Evolutionary conservation across 92 coral and sea anemone species (phyloP), one percentile per base, ranked within the genome.

Genomic region (Epizoanthus illoricatus): DNA sequence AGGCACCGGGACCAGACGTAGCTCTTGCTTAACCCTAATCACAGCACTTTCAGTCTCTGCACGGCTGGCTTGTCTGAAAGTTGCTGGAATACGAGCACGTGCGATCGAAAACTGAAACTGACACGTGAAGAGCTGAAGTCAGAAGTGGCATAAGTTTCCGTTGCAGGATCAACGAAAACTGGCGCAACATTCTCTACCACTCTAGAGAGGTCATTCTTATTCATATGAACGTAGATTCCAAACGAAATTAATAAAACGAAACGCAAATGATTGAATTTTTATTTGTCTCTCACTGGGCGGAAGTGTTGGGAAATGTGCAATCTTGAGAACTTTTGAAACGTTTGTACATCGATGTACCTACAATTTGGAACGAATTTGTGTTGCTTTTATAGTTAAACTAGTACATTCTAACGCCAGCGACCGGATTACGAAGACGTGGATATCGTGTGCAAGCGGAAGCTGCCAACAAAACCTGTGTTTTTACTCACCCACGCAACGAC

Each of bases 381-480:
- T 52, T 52, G 56, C 1, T 52, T 52, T 52, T 1, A 7, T 49
- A 1, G 49, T 45, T 5, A 5, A 45, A 45, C 9, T 45, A 9
- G 56, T 52, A 7, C 10, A 52, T 52, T 52, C 56, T 9, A 52
- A 45, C 52, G 56, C 56, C 56, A 52, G 10, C 56, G 56, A 28
- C 56, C 2, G 10, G 56, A 52, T 52, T 52, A 52, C 56, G 15
- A 52, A 28, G 36, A 28, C 36, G 36, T 28, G 56, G 10, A 13
- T 52, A 13, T 52, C 56, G 56, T 16, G 10, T 10, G 56, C 10
- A 78, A 55, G 59, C 82, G 82, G 82, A 78, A 78, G 54, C 24
- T 23, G 16, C 41, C 28, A 76, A 78, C 82, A 78, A 78, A 62
- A 59, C 82, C 71, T 63, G 54, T 45, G 42, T 64, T 17, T 64